These are phyloP conservation scores for Cephalopterus ornatus DNA, from an alignment of 2,113 vertebrate species.

Conservation along the genomic window DNA sequence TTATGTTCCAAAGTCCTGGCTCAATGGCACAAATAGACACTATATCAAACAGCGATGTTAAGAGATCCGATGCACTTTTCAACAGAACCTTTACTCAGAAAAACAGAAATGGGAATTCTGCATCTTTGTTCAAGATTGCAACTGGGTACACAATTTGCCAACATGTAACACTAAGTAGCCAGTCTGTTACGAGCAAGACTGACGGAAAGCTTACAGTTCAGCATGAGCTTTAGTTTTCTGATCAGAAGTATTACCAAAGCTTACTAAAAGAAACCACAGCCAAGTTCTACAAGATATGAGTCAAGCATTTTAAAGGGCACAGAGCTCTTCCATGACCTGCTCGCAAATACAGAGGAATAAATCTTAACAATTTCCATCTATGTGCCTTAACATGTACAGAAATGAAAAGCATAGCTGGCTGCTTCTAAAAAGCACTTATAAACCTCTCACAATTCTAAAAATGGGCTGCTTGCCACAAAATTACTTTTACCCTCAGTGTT, in stretches of 20 bases:
- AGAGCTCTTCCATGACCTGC: neutral
- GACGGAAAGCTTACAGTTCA: neutral
- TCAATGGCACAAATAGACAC: conserved; percentile 89
- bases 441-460: neutral
- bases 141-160: neutral
- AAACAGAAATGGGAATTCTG: conserved; percentile 5
- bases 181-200: neutral
- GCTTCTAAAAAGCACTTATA: neutral
- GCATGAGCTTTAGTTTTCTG: neutral
- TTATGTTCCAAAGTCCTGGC: conserved; percentile 81
- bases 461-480: neutral
- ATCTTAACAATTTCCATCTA: neutral
- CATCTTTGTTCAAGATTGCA: neutral
- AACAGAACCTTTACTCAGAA: conserved; percentile 46
- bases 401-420: neutral
- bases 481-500: neutral
- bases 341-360: neutral
- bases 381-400: neutral
- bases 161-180: neutral
- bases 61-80: conserved; percentile 73
- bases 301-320: neutral
- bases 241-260: neutral
- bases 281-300: neutral
- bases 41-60: conserved; percentile 88
- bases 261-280: neutral